A percentile compares a stretch with the other conserved stretches of the same genome.
phyloP scores from a whole-genome alignment of 2,113 vertebrate species.

The Cebidichthys violaceus region DNA sequence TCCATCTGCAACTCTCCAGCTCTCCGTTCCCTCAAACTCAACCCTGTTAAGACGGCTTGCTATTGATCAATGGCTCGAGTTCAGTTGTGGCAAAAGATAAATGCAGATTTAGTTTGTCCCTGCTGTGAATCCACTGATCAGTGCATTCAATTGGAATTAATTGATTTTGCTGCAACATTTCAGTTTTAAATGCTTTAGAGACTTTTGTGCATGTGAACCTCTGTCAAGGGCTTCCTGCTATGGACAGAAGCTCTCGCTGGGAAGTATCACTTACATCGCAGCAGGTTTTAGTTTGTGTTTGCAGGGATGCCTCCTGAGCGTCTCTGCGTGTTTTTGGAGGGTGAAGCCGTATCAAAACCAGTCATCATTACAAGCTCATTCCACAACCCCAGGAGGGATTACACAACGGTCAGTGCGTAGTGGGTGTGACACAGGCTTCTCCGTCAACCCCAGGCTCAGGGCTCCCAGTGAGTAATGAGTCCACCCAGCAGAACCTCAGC shows the following conservation, averaged over 20 bases:
- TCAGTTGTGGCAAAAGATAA: neutral
- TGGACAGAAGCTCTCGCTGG: conserved; percentile 55
- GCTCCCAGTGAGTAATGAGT: conserved; percentile 77
- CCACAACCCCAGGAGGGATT: conserved; percentile 77
- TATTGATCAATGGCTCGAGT: neutral
- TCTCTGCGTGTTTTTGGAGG: conserved; percentile 64
- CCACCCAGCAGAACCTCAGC: conserved; percentile 72
- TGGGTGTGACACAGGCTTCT: conserved; percentile 73
- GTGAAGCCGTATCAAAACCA: conserved; percentile 73
- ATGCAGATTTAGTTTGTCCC: neutral
- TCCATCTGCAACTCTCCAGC: neutral
- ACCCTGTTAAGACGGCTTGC: neutral
- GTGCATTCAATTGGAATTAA: neutral
- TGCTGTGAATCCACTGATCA: neutral
- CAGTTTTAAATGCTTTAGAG: conserved; percentile 2
- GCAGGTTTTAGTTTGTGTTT: conserved; percentile 58
- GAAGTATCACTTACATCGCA: conserved; percentile 61
- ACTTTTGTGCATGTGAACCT: conserved; percentile 2
- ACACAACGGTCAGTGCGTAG: conserved; percentile 70
- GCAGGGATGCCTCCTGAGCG: conserved; percentile 51
- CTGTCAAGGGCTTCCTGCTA: conserved; percentile 12
- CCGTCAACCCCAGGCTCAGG: conserved; percentile 60
- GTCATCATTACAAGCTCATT: conserved; percentile 79
- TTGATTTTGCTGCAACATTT: neutral
- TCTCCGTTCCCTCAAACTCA: neutral